These are phyloP conservation scores for Halichoerus grypus DNA, from an alignment of 2,113 vertebrate genomes.

Conservation along the genomic window DNA sequence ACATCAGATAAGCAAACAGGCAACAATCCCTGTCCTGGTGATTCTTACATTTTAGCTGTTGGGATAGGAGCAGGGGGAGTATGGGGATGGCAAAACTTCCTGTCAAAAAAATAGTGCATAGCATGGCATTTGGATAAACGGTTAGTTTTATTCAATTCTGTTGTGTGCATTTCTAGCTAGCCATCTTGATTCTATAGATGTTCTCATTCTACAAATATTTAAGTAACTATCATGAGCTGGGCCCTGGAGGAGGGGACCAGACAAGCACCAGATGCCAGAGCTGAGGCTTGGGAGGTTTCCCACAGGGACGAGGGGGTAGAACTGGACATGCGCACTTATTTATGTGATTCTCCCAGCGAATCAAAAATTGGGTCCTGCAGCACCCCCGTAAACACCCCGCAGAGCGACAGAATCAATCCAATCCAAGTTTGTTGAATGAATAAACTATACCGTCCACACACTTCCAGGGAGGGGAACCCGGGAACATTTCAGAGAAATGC, in stretches of 20 bases:
- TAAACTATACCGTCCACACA: accelerated
- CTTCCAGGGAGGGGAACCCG: not conserved
- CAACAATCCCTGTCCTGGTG: not conserved
- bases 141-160: not conserved
- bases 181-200: not conserved
- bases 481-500: not conserved
- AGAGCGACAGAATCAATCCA: accelerated
- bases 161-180: not conserved
- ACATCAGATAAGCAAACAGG: not conserved
- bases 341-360: accelerated
- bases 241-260: not conserved
- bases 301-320: not conserved
- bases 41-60: not conserved
- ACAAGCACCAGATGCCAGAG: not conserved
- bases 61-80: too few relatives aligned
- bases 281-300: not conserved
- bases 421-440: not conserved
- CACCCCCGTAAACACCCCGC: accelerated
- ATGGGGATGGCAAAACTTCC: not conserved
- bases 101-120: not conserved
- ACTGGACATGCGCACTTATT: accelerated
- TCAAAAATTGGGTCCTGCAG: accelerated
- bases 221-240: not conserved
- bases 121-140: not conserved
- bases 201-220: not conserved